These are phyloP conservation scores for Holacanthella duospinosa DNA, from an alignment of 2,888 invertebrate species.

Conservation along the genomic window DNA sequence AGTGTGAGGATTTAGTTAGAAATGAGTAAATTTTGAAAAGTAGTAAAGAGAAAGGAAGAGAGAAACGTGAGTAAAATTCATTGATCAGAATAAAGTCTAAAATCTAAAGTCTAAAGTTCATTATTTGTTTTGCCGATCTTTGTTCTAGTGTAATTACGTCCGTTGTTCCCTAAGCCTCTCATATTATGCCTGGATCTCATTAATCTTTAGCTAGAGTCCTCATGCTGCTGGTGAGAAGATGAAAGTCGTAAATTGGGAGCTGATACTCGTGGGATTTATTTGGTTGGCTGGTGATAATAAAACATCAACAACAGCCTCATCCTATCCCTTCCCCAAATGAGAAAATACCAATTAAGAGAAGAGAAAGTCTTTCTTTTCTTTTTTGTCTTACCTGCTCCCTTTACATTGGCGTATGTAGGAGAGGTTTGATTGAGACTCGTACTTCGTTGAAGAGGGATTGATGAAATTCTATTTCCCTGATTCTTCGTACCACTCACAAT, in stretches of 20 bases:
- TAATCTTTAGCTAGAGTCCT: neutral
- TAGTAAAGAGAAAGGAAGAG: no score
- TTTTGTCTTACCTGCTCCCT: neutral
- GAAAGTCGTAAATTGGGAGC: conserved; percentile 4
- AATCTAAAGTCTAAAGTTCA: no score
- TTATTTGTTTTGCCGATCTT: no score
- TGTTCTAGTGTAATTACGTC: no score
- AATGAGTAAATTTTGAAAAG: no score
- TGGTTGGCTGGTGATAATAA: neutral
- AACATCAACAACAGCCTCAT: neutral
- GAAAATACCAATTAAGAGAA: neutral
- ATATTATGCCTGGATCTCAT: neutral
- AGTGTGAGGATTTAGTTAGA: no score
- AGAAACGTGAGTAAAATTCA: no score
- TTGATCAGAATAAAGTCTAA: no score
- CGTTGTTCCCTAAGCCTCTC: no score
- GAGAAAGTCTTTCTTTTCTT: no score
- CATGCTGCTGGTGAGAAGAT: neutral
- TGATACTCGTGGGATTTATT: neutral
- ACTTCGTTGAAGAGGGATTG: neutral
- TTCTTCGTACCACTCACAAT: neutral
- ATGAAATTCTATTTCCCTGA: neutral
- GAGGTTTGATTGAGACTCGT: neutral
- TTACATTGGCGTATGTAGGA: neutral
- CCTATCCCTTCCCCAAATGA: neutral